Conservation (phyloP, 2,113 vertebrate species). For the Elephantulus edwardii region DNA sequence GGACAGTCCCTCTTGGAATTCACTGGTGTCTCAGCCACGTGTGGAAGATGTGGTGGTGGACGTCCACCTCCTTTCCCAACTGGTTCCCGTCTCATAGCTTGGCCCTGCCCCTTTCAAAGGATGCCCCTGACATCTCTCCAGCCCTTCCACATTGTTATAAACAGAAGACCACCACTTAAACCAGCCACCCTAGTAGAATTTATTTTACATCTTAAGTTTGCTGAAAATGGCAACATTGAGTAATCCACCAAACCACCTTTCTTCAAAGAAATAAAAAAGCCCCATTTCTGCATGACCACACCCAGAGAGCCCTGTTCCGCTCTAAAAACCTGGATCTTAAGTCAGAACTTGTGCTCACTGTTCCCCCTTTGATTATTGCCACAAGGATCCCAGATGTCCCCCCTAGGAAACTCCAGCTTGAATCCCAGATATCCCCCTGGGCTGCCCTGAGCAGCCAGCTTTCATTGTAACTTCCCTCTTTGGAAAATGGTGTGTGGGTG, state of each 20-base stretch:
- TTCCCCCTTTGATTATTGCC: neutral
- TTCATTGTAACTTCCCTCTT: slow-evolving; percentile 45
- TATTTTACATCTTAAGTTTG: neutral
- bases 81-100: neutral
- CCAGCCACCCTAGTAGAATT: neutral
- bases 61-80: neutral
- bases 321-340: neutral
- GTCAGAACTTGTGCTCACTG: neutral
- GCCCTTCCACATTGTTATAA: neutral
- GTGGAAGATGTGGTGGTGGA: neutral
- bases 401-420: neutral
- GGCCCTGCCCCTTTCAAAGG: neutral
- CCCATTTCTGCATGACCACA: neutral
- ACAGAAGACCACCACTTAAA: neutral
- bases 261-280: too few species aligned
- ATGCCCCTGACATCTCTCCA: neutral
- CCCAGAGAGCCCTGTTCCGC: neutral
- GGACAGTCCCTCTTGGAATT: neutral
- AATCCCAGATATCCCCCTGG: neutral
- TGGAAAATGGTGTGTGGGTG: slow-evolving; percentile 73
- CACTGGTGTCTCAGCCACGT: neutral
- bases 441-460: slow-evolving; percentile 47
- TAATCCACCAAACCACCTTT: neutral
- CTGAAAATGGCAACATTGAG: neutral
- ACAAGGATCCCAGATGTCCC: neutral